phyloP scores from a whole-genome alignment of 2,888 invertebrate species.

The Agriotes lineatus region DNA sequence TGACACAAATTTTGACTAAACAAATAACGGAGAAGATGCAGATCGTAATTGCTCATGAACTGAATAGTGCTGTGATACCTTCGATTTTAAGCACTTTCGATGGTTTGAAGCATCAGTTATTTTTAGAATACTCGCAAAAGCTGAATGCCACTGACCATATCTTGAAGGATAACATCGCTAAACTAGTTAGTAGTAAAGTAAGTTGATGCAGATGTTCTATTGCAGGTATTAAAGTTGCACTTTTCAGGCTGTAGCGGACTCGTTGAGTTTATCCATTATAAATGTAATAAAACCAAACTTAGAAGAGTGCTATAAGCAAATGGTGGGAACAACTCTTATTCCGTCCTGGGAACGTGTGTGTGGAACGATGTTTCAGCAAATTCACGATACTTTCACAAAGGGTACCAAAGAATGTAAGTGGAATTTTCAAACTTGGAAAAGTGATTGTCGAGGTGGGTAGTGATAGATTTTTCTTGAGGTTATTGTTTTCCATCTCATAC shows the following conservation, averaged over 20 bases:
- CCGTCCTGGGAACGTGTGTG: conserved; percentile 91
- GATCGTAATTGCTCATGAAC: conserved; percentile 70
- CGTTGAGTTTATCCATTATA: conserved; percentile 77
- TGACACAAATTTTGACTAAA: conserved; percentile 70
- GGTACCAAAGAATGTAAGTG: conserved; percentile 92
- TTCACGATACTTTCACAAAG: conserved; percentile 87
- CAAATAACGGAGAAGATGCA: conserved; percentile 71
- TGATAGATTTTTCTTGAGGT: too few relatives aligned
- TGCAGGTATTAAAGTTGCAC: neutral
- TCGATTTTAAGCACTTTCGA: conserved; percentile 78
- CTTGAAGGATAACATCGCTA: conserved; percentile 83
- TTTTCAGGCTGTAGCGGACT: conserved; percentile 79
- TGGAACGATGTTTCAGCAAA: conserved; percentile 88
- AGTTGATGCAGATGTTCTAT: conserved; percentile 45
- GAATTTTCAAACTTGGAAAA: too few relatives aligned
- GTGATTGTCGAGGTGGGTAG: too few relatives aligned
- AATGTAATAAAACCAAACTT: conserved; percentile 80
- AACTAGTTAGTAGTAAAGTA: conserved; percentile 85
- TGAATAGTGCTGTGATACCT: conserved; percentile 69
- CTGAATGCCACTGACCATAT: conserved; percentile 79
- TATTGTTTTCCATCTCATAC: too few relatives aligned
- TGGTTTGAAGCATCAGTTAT: conserved; percentile 79
- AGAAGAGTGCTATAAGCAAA: conserved; percentile 82
- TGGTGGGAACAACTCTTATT: conserved; percentile 80
- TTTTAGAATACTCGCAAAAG: conserved; percentile 80